Conservation (phyloP, 1,140 invertebrate species). For the Drosophila suzukii region DNA sequence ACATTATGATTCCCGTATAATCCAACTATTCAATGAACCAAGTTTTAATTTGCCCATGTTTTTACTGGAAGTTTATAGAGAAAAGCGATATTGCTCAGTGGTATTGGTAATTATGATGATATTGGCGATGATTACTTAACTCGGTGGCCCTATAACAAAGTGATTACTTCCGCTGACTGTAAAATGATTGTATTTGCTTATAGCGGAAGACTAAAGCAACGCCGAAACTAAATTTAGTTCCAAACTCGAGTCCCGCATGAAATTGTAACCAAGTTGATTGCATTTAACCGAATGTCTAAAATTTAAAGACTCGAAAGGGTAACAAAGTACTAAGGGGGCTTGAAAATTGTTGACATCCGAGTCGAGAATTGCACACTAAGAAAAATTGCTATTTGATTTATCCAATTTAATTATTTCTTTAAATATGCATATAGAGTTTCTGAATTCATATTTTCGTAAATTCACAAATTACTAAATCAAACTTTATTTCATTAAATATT, state of each 20-base stretch:
- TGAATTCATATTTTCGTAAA: too few species aligned
- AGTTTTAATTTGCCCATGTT: slow-evolving; percentile 3
- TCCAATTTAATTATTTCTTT: neutral
- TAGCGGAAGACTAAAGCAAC: slow-evolving; percentile 5
- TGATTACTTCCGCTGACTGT: slow-evolving; percentile 28
- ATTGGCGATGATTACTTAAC: slow-evolving; percentile 18
- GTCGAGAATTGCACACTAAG: slow-evolving; percentile 14
- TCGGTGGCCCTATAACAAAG: slow-evolving; percentile 11
- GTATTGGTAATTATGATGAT: slow-evolving; percentile 4
- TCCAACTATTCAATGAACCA: neutral
- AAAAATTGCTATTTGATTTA: slow-evolving; percentile 4
- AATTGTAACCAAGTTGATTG: slow-evolving; percentile 44
- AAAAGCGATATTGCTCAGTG: neutral
- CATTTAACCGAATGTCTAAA: slow-evolving; percentile 33
- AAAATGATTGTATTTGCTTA: neutral
- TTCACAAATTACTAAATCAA: too few species aligned
- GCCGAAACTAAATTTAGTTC: slow-evolving; percentile 10
- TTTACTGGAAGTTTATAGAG: slow-evolving; percentile 5
- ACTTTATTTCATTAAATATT: too few species aligned
- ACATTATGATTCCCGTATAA: neutral
- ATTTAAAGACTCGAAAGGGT: slow-evolving; percentile 9
- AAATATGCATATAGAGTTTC: too few species aligned
- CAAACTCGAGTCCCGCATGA: slow-evolving; percentile 22
- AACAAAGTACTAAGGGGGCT: neutral
- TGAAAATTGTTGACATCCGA: slow-evolving; percentile 48